These are phyloP conservation scores for Coremacera marginata DNA, from an alignment of 2,888 invertebrate genomes.

Conservation along the genomic window DNA sequence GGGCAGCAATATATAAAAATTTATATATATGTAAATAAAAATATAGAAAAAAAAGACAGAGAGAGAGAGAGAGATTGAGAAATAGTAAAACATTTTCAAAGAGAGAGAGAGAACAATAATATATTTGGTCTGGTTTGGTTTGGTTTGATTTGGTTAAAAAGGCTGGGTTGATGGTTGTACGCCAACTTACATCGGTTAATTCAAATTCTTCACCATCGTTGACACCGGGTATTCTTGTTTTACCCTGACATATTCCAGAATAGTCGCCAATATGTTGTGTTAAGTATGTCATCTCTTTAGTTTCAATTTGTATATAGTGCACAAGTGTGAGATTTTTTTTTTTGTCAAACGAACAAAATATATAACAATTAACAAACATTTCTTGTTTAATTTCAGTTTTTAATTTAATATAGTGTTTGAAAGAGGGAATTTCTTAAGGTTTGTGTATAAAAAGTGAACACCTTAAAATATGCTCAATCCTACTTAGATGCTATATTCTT, in stretches of 20 bases:
- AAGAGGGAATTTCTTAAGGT: not conserved
- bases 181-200: constrained; percentile 85
- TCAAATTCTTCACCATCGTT: constrained; percentile 93
- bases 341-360: constrained; percentile 5
- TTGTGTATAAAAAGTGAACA: constrained; percentile 21
- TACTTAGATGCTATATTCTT: not conserved
- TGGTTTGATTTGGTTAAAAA: not conserved
- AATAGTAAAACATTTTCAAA: constrained; percentile 38
- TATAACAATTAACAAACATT: not conserved
- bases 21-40: constrained; percentile 28
- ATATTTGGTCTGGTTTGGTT: constrained; percentile 16
- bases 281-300: constrained; percentile 84
- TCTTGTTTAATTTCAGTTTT: not conserved
- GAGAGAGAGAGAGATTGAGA: constrained; percentile 42
- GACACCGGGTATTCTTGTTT: constrained; percentile 93
- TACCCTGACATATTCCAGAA: constrained; percentile 93
- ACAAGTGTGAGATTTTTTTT: not conserved
- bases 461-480: not conserved
- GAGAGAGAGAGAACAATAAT: constrained; percentile 13
- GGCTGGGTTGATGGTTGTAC: constrained; percentile 28
- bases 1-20: not conserved
- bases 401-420: not conserved
- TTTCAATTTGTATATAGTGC: constrained; percentile 34
- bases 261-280: constrained; percentile 88
- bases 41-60: constrained; percentile 35